phyloP scores from a whole-genome alignment of 2,797 vertebrate genomes.

The Fistularia tabacaria region DNA sequence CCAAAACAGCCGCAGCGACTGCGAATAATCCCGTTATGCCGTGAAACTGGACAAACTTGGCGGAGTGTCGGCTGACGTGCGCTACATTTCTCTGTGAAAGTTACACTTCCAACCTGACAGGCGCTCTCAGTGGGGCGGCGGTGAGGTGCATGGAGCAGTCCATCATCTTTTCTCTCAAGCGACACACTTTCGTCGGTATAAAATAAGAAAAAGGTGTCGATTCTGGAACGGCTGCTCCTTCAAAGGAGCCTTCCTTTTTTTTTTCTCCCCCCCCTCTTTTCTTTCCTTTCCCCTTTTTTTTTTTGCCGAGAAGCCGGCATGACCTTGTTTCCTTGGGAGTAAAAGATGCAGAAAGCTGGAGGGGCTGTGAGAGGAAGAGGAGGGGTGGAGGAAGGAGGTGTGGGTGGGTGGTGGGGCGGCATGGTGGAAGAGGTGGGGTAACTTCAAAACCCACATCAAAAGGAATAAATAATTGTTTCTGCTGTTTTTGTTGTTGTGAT shows the following conservation, averaged over 20 bases:
- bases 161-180: slow-evolving; percentile 21
- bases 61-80: slow-evolving; percentile 8
- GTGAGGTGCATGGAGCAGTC: slow-evolving; percentile 13
- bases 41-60: slow-evolving; percentile 9
- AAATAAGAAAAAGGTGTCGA: slow-evolving; percentile 36
- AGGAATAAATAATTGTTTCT: slow-evolving; percentile 99
- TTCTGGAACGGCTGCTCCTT: slow-evolving; percentile 56
- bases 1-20: too few relatives aligned
- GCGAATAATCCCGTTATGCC: slow-evolving; percentile 22
- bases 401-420: slow-evolving; percentile 35
- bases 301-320: slow-evolving; percentile 60
- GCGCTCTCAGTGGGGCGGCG: not conserved
- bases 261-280: too few relatives aligned
- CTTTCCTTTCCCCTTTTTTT: too few relatives aligned
- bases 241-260: slow-evolving; percentile 55
- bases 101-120: slow-evolving; percentile 27
- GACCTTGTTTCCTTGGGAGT: slow-evolving; percentile 88
- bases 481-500: slow-evolving; percentile 97
- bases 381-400: slow-evolving; percentile 48
- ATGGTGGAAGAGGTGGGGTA: slow-evolving; percentile 71
- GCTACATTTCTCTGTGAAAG: slow-evolving; percentile 22
- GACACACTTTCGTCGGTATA: slow-evolving; percentile 28
- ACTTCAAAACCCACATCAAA: slow-evolving; percentile 94
- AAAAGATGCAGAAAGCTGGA: slow-evolving; percentile 75
- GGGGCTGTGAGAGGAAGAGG: slow-evolving; percentile 60